Conservation (phyloP, 2,888 invertebrate genomes). For the Scrobipalpa costella region DNA sequence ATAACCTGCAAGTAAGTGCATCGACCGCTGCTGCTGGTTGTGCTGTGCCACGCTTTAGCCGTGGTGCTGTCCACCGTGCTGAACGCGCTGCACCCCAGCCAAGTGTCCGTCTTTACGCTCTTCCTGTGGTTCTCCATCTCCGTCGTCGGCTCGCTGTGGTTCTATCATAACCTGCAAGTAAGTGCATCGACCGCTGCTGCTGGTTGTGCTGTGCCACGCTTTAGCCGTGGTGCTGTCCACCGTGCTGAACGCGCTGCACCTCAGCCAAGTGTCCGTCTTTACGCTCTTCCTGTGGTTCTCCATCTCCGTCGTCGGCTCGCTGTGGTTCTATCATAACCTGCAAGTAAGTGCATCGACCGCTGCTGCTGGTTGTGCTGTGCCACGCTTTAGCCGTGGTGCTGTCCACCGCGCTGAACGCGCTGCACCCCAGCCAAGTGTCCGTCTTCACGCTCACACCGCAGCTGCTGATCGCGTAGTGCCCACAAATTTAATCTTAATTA, state of each 20-base stretch:
- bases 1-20: conserved; percentile 88
- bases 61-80: conserved; percentile 87
- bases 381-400: conserved; percentile 89
- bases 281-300: conserved; percentile 89
- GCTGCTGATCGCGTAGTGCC: conserved; percentile 89
- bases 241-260: conserved; percentile 85
- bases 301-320: conserved; percentile 86
- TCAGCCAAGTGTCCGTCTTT: conserved; percentile 89
- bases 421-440: conserved; percentile 88
- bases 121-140: conserved; percentile 89
- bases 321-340: conserved; percentile 91
- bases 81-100: conserved; percentile 87
- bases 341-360: conserved; percentile 81
- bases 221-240: conserved; percentile 88
- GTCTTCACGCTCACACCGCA: conserved; percentile 86
- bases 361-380: conserved; percentile 88
- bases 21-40: conserved; percentile 80
- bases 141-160: conserved; percentile 87
- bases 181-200: conserved; percentile 71
- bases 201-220: conserved; percentile 90
- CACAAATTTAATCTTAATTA: too few relatives aligned
- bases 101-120: conserved; percentile 88
- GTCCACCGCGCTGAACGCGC: conserved; percentile 85
- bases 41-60: conserved; percentile 90
- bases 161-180: conserved; percentile 93